A percentile compares a stretch with the other conserved stretches of the same genome.
Conservation (phyloP, 2,888 invertebrate species). For the Buathra laborator region DNA sequence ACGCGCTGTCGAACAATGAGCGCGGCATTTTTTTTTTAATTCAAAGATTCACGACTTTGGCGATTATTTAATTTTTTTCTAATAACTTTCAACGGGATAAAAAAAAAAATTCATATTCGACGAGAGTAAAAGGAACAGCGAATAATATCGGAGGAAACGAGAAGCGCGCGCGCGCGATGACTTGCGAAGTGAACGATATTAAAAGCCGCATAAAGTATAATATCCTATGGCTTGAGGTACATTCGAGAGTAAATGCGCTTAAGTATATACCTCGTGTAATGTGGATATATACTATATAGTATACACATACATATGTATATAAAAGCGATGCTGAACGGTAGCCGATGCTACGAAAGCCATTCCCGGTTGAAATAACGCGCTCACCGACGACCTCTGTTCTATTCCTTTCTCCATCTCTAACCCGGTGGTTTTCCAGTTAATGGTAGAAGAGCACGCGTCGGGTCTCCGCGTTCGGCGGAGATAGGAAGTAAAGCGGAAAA, state of each 20-base stretch:
- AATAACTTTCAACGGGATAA: not conserved
- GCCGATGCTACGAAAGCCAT: constrained; percentile 41
- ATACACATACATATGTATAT: not conserved
- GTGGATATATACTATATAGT: not conserved
- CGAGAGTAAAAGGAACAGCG: constrained; percentile 31
- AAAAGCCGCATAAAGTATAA: constrained; percentile 64
- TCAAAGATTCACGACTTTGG: too few species aligned
- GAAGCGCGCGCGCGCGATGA: constrained; percentile 66
- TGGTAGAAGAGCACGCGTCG: constrained; percentile 58
- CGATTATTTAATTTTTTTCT: too few species aligned
- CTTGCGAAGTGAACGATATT: constrained; percentile 68
- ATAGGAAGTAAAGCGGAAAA: constrained; percentile 60
- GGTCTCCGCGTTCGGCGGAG: constrained; percentile 26
- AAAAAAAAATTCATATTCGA: not conserved
- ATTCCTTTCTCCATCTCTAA: constrained; percentile 49
- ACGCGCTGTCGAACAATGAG: not conserved
- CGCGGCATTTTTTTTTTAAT: too few species aligned
- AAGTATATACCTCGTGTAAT: not conserved
- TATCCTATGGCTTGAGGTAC: not conserved
- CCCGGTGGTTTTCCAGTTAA: constrained; percentile 60
- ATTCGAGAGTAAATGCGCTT: constrained; percentile 7
- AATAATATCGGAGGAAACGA: constrained; percentile 68
- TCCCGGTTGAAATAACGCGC: constrained; percentile 42
- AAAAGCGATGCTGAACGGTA: constrained; percentile 23
- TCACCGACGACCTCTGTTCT: constrained; percentile 29